Conservation (phyloP, 2,797 vertebrate species). For the Sus cebifrons region DNA sequence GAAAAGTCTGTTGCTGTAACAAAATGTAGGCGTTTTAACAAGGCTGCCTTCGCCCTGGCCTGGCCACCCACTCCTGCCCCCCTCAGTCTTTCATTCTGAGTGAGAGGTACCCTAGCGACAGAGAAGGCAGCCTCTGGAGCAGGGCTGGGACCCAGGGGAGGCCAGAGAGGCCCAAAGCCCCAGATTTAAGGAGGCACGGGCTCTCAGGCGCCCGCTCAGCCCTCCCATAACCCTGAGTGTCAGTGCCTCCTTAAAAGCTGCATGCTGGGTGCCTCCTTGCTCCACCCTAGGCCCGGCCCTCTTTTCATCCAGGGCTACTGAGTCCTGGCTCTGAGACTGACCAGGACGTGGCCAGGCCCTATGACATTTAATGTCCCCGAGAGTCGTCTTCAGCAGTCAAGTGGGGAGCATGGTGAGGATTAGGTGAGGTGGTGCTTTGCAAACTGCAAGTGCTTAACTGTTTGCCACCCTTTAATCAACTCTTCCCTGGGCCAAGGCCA, state of each 20-base stretch:
- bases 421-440: fast-evolving
- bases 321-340: background rate
- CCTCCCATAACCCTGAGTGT: fast-evolving
- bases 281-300: background rate
- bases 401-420: background rate
- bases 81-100: background rate
- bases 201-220: background rate
- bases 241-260: background rate
- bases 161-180: background rate
- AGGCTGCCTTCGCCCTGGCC: background rate
- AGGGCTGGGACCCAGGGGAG: background rate
- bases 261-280: background rate
- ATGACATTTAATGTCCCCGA: background rate
- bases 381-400: background rate
- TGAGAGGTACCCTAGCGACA: background rate
- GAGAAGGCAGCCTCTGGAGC: background rate
- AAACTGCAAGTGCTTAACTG: background rate
- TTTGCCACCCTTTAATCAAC: background rate
- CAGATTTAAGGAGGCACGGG: background rate
- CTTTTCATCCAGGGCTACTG: background rate
- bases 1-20: background rate
- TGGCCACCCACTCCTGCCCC: background rate
- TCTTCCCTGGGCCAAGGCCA: background rate
- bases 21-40: background rate
- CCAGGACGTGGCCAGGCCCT: background rate